Evolutionary conservation across 2,888 invertebrate species (phyloP).

Genomic region (Capitulum mitella): DNA sequence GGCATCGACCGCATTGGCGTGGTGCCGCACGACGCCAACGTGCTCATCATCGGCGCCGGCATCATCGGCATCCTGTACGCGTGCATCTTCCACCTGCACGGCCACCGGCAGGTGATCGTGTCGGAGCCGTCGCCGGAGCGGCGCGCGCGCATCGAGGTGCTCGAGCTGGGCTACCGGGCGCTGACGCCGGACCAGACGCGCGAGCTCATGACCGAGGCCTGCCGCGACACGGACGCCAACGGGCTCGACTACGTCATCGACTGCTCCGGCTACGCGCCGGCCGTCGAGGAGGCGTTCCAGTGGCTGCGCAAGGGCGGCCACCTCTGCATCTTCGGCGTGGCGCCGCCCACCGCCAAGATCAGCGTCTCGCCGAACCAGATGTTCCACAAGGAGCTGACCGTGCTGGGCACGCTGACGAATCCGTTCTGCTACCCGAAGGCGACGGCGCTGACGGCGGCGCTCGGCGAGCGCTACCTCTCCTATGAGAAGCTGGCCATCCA

Average conservation of each 20-base stretch:
- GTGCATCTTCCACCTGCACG: slow-evolving; percentile 57
- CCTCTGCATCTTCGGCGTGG: slow-evolving; percentile 62
- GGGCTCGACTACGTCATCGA: slow-evolving; percentile 60
- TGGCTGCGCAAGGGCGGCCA: slow-evolving; percentile 56
- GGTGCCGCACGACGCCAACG: slow-evolving; percentile 54
- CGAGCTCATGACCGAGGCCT: neutral
- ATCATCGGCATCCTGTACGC: slow-evolving; percentile 66
- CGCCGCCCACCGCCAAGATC: slow-evolving; percentile 50
- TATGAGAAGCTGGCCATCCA: slow-evolving; percentile 56
- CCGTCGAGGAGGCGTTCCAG: slow-evolving; percentile 56
- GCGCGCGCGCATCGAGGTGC: slow-evolving; percentile 42
- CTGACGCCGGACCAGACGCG: slow-evolving; percentile 25
- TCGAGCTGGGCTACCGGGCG: slow-evolving; percentile 37
- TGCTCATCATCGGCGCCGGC: slow-evolving; percentile 61
- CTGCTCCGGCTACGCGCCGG: slow-evolving; percentile 63
- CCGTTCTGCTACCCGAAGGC: slow-evolving; percentile 60
- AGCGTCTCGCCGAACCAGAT: slow-evolving; percentile 55
- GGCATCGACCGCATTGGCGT: slow-evolving; percentile 59
- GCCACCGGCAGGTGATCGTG: slow-evolving; percentile 60
- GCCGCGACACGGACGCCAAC: neutral
- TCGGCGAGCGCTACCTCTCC: slow-evolving; percentile 55
- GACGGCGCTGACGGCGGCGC: slow-evolving; percentile 54
- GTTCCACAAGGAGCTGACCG: slow-evolving; percentile 56
- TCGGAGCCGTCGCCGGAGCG: slow-evolving; percentile 55
- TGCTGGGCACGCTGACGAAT: slow-evolving; percentile 60